phyloP scores from a whole-genome alignment of 2,888 invertebrate species.

The Agonopterix heracliana region DNA sequence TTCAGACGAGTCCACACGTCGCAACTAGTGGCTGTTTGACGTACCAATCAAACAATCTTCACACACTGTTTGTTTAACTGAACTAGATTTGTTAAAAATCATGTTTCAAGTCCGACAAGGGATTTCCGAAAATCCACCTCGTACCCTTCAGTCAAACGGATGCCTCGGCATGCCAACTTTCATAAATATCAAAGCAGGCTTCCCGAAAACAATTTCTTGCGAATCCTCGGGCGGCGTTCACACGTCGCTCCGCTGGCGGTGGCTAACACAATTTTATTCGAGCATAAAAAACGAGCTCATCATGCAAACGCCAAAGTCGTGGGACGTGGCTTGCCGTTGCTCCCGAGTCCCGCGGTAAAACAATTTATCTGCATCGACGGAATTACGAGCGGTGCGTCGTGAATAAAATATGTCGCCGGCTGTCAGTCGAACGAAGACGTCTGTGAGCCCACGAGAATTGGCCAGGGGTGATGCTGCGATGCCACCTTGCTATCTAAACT shows the following conservation, averaged over 20 bases:
- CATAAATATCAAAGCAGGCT: slow-evolving; percentile 72
- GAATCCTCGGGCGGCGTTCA: slow-evolving; percentile 42
- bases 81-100: too few species aligned
- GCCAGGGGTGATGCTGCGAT: slow-evolving; percentile 33
- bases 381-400: slow-evolving; percentile 67
- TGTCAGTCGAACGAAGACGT: slow-evolving; percentile 63
- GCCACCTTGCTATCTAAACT: too few species aligned
- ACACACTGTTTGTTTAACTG: background rate
- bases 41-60: too few species aligned
- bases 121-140: slow-evolving; percentile 37
- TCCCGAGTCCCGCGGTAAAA: slow-evolving; percentile 59
- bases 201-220: slow-evolving; percentile 65
- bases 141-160: slow-evolving; percentile 59
- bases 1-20: too few species aligned
- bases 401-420: slow-evolving; percentile 75
- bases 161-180: slow-evolving; percentile 56
- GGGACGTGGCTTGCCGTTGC: slow-evolving; percentile 52
- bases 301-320: slow-evolving; percentile 73
- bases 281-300: slow-evolving; percentile 75
- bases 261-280: slow-evolving; percentile 75
- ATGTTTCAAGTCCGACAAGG: too few species aligned
- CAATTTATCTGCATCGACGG: slow-evolving; percentile 77
- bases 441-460: slow-evolving; percentile 25
- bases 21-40: too few species aligned
- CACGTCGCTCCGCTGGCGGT: slow-evolving; percentile 52